Conservation (phyloP, 2,888 invertebrate species). For the Cosmia pyralina region DNA sequence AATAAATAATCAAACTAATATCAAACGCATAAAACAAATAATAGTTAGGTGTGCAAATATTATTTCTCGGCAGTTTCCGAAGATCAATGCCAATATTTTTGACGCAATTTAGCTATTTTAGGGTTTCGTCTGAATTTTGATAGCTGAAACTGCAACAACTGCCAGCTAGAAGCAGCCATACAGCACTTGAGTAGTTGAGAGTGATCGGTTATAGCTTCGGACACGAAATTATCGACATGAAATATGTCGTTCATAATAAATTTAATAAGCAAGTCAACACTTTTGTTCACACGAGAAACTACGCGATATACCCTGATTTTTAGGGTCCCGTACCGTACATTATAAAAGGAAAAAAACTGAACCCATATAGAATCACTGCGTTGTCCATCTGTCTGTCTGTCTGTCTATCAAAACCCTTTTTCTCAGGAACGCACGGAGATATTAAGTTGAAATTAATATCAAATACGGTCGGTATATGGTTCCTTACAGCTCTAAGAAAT, state of each 20-base stretch:
- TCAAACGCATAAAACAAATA: slow-evolving; percentile 34
- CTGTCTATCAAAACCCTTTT: too few relatives aligned
- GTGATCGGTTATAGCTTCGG: slow-evolving; percentile 2
- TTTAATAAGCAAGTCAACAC: neutral
- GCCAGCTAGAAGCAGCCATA: slow-evolving; percentile 1
- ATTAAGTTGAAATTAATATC: too few relatives aligned
- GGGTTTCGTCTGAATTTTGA: slow-evolving; percentile 19
- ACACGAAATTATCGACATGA: neutral
- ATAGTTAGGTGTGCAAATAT: slow-evolving; percentile 50
- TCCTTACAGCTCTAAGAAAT: too few relatives aligned
- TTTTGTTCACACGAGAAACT: too few relatives aligned
- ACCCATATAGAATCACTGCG: too few relatives aligned
- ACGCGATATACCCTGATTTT: neutral
- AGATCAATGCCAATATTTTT: slow-evolving; percentile 54
- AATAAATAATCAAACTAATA: slow-evolving; percentile 51
- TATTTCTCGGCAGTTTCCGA: slow-evolving; percentile 38
- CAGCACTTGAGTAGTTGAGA: slow-evolving; percentile 2
- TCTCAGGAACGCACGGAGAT: too few relatives aligned
- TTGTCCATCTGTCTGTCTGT: too few relatives aligned
- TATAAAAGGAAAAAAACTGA: too few relatives aligned
- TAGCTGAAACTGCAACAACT: slow-evolving; percentile 4
- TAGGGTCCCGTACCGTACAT: too few relatives aligned
- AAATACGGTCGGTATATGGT: too few relatives aligned
- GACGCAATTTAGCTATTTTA: slow-evolving; percentile 38
- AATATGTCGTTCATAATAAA: neutral